Conservation (phyloP, 2,113 vertebrate species). For the Spizaetus ornatus region DNA sequence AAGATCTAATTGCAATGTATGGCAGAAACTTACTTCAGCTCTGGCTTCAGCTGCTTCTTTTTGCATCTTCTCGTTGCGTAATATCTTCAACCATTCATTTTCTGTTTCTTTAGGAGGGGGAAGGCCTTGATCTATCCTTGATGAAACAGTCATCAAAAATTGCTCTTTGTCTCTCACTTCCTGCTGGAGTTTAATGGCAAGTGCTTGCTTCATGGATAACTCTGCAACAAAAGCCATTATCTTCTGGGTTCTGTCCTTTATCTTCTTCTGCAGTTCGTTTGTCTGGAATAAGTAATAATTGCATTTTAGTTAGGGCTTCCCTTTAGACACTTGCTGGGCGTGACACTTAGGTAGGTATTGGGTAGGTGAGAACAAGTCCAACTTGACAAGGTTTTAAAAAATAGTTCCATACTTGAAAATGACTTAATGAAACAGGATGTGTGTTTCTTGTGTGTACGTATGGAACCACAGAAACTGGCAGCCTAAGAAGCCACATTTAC, state of each 20-base stretch:
- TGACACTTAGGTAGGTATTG: neutral
- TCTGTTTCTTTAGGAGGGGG: constrained; percentile 79
- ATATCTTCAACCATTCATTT: constrained; percentile 74
- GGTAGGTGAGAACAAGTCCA: neutral
- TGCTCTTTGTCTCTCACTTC: constrained; percentile 82
- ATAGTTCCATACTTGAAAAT: neutral
- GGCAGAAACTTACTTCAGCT: constrained; percentile 70
- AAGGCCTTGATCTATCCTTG: constrained; percentile 79
- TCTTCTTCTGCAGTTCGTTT: constrained; percentile 73
- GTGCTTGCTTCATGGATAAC: constrained; percentile 84
- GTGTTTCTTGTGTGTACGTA: neutral
- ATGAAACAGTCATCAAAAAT: constrained; percentile 77
- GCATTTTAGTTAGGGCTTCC: neutral
- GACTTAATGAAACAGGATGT: neutral
- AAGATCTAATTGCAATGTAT: fast-evolving
- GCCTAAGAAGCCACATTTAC: neutral
- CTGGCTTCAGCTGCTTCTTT: constrained; percentile 69
- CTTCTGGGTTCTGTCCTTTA: constrained; percentile 75
- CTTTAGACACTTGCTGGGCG: neutral
- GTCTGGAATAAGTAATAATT: constrained; percentile 68
- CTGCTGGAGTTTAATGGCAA: constrained; percentile 78
- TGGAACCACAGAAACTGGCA: neutral
- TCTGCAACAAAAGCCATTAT: constrained; percentile 84
- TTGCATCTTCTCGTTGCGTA: constrained; percentile 73
- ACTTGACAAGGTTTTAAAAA: neutral